Evolutionary conservation across 2,113 vertebrate genomes (phyloP), one percentile per base, ranked within the genome.

Genomic region (human (Homo sapiens)): DNA sequence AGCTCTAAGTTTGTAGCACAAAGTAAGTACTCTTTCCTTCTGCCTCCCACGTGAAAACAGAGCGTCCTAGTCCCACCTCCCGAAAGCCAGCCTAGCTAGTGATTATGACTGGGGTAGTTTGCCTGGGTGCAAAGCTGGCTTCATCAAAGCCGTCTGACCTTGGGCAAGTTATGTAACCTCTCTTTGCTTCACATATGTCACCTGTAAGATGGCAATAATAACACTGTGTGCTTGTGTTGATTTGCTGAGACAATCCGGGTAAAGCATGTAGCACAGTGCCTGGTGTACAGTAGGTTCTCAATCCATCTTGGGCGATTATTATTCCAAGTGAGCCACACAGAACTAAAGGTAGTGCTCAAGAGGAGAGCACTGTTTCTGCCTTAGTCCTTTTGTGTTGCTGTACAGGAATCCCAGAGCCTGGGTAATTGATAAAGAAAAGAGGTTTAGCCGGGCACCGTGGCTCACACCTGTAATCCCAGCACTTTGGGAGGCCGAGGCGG

Each of bases 361-460:
- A 55, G 22, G 35, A 66, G 48, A 27, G 2, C 20, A 18, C 6
- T 2, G 0, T 35, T 27, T 35, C 17, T 72, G 35, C 32, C 66
- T 68, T 68, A n/a, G 66, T 68, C 66, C 32, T 8, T n/a, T 68
- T 68, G 66, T 35, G 32, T 35, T 68, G 32, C 32, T n/a, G 7
- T n/a, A 68, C 13, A 68, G 32, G 16, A 68, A 17, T 68, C 14
- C 66, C 32, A 35, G 61, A 64, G 61, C 12, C 27, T 14, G 61
- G 66, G 32, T 68, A 68, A 68, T n/a, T 68, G 13, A 68, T n/a
- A 68, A 68, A 68, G 32, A 68, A 68, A 68, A 68, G 14, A 68
- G 7, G 66, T 68, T 55, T 55, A 55, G 52, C 52, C 18, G 0
- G 18, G 18, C 6, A 0, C 0, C 2, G 52, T 55, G 52, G 18